Evolutionary conservation across 2,888 invertebrate species (phyloP).

Genomic region (Tethea ocularis): DNA sequence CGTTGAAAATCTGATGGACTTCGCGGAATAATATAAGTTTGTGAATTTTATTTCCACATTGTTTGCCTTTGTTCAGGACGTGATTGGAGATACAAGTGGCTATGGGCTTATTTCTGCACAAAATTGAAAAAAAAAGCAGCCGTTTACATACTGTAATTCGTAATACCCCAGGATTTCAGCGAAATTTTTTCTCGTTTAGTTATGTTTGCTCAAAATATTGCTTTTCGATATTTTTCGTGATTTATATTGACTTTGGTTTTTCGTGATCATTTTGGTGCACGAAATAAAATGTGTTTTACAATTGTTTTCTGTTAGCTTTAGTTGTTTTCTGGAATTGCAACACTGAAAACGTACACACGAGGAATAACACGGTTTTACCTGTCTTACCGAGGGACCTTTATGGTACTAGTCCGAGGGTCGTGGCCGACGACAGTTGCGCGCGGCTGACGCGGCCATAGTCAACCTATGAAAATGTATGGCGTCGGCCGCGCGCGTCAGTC

Average conservation of each 20-base stretch:
- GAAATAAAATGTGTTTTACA: too few relatives aligned
- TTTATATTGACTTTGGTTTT: neutral
- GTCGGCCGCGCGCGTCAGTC: too few relatives aligned
- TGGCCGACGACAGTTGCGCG: too few relatives aligned
- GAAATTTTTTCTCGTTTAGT: slow-evolving; percentile 1
- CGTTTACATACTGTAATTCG: slow-evolving; percentile 8
- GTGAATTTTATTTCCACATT: neutral
- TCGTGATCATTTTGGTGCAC: neutral
- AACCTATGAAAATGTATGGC: too few relatives aligned
- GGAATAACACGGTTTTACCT: too few relatives aligned
- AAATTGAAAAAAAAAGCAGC: slow-evolving; percentile 1
- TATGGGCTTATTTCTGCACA: neutral
- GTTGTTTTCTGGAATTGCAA: too few relatives aligned
- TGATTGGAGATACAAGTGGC: slow-evolving; percentile 7
- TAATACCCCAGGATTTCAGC: neutral
- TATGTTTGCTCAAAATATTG: slow-evolving; percentile 4
- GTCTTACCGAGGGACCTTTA: too few relatives aligned
- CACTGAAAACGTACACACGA: too few relatives aligned
- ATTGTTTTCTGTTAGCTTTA: neutral
- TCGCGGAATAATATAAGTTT: neutral
- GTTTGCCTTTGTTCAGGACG: neutral
- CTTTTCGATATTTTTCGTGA: slow-evolving; percentile 5
- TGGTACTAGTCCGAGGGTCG: too few relatives aligned
- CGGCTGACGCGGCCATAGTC: too few relatives aligned
- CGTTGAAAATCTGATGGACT: neutral